A percentile compares a stretch with the other conserved stretches of the same genome.
These are phyloP conservation scores for Pyralis farinalis DNA, from an alignment of 2,888 invertebrate genomes.

Conservation along the genomic window DNA sequence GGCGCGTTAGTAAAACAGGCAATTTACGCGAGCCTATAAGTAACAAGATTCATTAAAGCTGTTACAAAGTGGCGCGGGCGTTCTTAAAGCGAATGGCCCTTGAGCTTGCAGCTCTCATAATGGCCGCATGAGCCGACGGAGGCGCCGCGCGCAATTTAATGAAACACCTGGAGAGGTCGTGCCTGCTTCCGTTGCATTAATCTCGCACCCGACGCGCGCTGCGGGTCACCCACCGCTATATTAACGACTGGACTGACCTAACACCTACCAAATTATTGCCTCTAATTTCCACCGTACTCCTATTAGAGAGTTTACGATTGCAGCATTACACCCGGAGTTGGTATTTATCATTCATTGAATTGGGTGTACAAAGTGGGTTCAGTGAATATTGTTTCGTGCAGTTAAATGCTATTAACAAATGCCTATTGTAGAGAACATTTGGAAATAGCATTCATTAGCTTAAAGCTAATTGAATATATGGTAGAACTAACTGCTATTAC, in stretches of 20 bases:
- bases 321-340: not conserved
- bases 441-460: constrained; percentile 19
- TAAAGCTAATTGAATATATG: constrained; percentile 20
- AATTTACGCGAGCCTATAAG: constrained; percentile 78
- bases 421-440: not conserved
- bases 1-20: constrained; percentile 68
- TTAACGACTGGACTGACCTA: constrained; percentile 25
- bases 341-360: not conserved
- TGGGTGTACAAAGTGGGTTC: too few species aligned
- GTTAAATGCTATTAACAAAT: not conserved
- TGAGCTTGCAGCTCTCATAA: constrained; percentile 77
- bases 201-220: constrained; percentile 41
- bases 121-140: constrained; percentile 69
- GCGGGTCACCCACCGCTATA: constrained; percentile 25
- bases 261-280: constrained; percentile 17
- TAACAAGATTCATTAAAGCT: constrained; percentile 79
- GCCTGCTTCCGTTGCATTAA: constrained; percentile 75
- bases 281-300: constrained; percentile 12
- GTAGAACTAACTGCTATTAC: too few species aligned
- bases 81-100: constrained; percentile 80
- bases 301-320: constrained; percentile 6
- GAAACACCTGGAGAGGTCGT: constrained; percentile 78
- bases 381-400: too few species aligned
- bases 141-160: constrained; percentile 75
- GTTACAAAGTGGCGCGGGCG: constrained; percentile 78